Base-by-base conservation (phyloP, 1,140 invertebrate genomes). In the Nixonia krombeini region DNA sequence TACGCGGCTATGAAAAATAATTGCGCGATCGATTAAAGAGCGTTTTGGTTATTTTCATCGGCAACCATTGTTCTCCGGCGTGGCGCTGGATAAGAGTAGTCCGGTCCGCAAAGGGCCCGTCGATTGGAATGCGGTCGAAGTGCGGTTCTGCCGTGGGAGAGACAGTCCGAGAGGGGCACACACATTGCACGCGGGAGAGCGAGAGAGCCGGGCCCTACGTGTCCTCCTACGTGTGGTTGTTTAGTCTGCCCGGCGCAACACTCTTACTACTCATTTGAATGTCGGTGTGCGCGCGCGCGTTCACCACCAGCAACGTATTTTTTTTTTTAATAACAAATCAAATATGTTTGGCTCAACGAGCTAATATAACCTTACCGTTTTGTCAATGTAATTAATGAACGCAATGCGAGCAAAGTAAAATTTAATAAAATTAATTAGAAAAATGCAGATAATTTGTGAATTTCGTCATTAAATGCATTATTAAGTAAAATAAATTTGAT, bases 71-170 rank as follows among this genome's bases (percentile, higher is more conserved):
- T 65, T 57, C 47, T 52, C 37, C 9, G 38, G 46, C 61, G 25
- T 40, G 35, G 17, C 15, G 35, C 15, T 29, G 59, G 35, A 50
- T 33, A 46, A 63, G 21, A 44, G 41, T 53, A 49, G 13, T 38
- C 18, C 21, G 44, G 44, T 31, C 40, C 37, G 29, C 49, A 58
- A 73, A 70, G 72, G 70, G 67, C 59, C 67, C 65, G 31, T 61
- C 66, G 47, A 70, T 71, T 59, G 75, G 72, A 77, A 77, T 79
- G 75, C 70, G 70, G 59, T 68, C 67, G 69, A 72, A 65, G 65
- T 64, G 66, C 70, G 72, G 74, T 59, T 70, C 74, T 75, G 72
- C 72, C 72, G 68, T 72, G 70, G 70, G 70, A 74, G 70, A 75
- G 72, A 75, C 72, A 49, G 46, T 59, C 64, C 45, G 38, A 67